Evolutionary conservation across 1,140 invertebrate species (phyloP).

Genomic region (Holotrichia oblita): DNA sequence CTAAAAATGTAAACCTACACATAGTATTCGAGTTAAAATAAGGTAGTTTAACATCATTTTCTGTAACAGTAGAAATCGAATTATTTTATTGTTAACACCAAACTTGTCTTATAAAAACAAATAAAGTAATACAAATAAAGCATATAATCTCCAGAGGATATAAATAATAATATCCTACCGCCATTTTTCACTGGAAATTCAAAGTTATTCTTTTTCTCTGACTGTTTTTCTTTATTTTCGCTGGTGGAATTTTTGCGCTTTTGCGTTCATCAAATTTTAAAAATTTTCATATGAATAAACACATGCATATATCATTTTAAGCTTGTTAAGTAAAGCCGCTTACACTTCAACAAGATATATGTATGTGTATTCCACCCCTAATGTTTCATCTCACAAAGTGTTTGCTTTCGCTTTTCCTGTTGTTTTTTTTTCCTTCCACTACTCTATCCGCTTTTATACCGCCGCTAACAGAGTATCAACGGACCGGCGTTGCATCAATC

Average conservation of each 20-base stretch:
- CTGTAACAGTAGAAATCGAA: too few relatives aligned
- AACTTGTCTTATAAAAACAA: too few relatives aligned
- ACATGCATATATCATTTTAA: conserved; percentile 15
- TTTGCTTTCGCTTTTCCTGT: not conserved
- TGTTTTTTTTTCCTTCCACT: not conserved
- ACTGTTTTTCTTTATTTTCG: not conserved
- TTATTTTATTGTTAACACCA: too few relatives aligned
- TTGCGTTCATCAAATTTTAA: not conserved
- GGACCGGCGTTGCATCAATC: not conserved
- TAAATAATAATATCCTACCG: too few relatives aligned
- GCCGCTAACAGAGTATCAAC: not conserved
- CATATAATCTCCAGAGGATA: too few relatives aligned
- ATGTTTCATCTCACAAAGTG: conserved; percentile 27
- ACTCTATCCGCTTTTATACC: not conserved
- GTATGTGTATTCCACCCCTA: not conserved
- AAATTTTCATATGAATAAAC: conserved; percentile 12
- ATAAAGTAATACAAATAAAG: too few relatives aligned
- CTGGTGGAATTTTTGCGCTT: not conserved
- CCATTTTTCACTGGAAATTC: too few relatives aligned
- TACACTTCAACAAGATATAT: conserved; percentile 20
- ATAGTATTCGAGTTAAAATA: too few relatives aligned
- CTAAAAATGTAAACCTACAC: too few relatives aligned
- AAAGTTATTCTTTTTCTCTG: not conserved
- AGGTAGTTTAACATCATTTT: too few relatives aligned
- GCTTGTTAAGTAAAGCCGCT: conserved; percentile 24